phyloP scores from a whole-genome alignment of 2,888 invertebrate genomes.

The Iphiclides podalirius region DNA sequence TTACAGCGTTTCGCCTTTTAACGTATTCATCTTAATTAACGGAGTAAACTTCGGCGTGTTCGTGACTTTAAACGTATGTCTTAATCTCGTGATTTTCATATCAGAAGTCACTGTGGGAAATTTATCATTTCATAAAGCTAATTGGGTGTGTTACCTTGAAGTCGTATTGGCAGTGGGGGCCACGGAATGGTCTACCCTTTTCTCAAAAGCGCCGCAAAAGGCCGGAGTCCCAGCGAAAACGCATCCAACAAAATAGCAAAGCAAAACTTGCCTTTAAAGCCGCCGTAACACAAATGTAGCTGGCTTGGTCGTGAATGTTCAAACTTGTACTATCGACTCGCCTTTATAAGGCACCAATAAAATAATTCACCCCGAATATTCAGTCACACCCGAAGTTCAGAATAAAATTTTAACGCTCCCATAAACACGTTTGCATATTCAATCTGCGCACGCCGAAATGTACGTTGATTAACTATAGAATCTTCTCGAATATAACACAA shows the following conservation, averaged over 20 bases:
- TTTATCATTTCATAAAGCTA: slow-evolving; percentile 8
- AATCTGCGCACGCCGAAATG: slow-evolving; percentile 1
- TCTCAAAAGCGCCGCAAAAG: slow-evolving; percentile 5
- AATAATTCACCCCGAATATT: no score
- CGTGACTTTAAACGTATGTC: slow-evolving; percentile 15
- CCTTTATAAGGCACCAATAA: background rate
- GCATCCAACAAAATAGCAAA: slow-evolving; percentile 5
- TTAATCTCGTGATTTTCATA: slow-evolving; percentile 17
- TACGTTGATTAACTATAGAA: slow-evolving; percentile 1
- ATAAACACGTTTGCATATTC: slow-evolving; percentile 13
- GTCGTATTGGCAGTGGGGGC: background rate
- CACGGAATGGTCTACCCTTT: no score
- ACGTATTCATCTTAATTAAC: slow-evolving; percentile 20
- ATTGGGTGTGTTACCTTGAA: slow-evolving; percentile 9
- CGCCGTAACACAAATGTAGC: background rate
- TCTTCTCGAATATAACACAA: background rate
- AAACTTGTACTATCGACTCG: slow-evolving; percentile 3
- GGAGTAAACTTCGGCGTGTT: slow-evolving; percentile 12
- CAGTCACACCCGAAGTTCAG: no score
- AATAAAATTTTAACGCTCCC: slow-evolving; percentile 6
- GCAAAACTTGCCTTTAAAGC: background rate
- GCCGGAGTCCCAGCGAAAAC: slow-evolving; percentile 1
- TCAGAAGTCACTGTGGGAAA: background rate
- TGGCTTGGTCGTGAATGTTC: background rate
- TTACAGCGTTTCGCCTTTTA: slow-evolving; percentile 16